phyloP scores from a whole-genome alignment of 2,113 vertebrate genomes.

The Alaudala cheleensis region DNA sequence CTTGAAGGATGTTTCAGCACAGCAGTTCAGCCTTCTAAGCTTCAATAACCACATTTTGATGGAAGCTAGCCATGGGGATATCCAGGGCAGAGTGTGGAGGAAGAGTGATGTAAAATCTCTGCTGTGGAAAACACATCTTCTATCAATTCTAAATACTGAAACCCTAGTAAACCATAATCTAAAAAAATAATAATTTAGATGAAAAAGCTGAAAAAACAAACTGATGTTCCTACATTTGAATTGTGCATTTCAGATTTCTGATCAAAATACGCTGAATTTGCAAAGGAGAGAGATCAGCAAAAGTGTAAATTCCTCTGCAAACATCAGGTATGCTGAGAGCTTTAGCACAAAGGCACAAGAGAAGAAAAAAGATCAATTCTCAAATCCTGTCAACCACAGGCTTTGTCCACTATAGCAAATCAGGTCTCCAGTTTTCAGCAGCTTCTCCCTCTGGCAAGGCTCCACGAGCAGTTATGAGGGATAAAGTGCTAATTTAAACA shows the following conservation, averaged over 20 bases:
- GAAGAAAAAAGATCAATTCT: not conserved
- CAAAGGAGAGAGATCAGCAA: not conserved
- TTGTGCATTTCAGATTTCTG: not conserved
- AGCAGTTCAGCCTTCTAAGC: not conserved
- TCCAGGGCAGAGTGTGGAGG: not conserved
- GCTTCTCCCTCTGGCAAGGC: not conserved
- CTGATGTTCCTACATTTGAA: too few species aligned
- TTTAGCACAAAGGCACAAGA: not conserved
- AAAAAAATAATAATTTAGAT: not conserved
- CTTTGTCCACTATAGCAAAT: not conserved
- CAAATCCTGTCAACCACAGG: not conserved
- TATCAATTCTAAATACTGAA: not conserved
- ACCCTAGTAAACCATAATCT: not conserved
- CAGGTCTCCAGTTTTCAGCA: not conserved
- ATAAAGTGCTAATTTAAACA: not conserved
- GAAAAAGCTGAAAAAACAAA: not conserved
- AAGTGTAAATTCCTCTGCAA: not conserved
- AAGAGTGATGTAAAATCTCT: not conserved
- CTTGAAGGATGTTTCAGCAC: not conserved
- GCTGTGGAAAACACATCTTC: not conserved
- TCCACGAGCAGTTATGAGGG: not conserved
- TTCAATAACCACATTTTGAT: not conserved
- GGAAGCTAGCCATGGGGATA: not conserved
- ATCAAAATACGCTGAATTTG: accelerated
- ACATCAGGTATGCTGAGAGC: not conserved